phyloP scores from a whole-genome alignment of 2,797 vertebrate species.

The Pseudochirops cupreus region DNA sequence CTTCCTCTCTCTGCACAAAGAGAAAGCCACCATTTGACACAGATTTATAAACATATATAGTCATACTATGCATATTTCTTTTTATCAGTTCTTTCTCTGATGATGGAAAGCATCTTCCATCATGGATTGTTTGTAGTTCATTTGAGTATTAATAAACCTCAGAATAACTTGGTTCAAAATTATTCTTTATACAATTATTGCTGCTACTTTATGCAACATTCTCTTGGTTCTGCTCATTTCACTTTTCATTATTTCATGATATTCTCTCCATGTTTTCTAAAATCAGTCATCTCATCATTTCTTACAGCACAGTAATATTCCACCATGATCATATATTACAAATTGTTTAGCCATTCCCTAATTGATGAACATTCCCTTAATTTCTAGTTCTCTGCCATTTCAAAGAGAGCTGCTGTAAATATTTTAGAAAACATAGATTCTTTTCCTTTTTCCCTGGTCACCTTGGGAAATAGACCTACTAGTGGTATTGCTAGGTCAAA shows the following conservation, averaged over 20 bases:
- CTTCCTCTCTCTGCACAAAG: not conserved
- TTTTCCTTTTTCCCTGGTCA: not conserved
- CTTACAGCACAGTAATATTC: not conserved
- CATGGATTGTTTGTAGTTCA: not conserved
- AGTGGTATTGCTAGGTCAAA: not conserved
- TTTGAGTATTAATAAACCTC: not conserved
- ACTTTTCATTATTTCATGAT: not conserved
- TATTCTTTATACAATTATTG: not conserved
- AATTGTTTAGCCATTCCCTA: not conserved
- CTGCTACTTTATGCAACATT: not conserved
- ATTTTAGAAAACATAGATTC: not conserved
- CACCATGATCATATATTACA: not conserved
- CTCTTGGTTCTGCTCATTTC: not conserved
- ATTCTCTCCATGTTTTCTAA: not conserved
- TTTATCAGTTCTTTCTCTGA: not conserved
- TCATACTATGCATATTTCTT: not conserved
- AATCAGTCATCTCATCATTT: not conserved
- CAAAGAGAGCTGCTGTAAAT: not conserved
- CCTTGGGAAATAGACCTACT: not conserved
- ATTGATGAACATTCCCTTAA: not conserved
- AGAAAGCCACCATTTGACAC: not conserved
- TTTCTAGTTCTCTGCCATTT: not conserved
- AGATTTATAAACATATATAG: not conserved
- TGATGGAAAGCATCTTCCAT: not conserved
- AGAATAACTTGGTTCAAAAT: not conserved